Percentiles rank a stretch among this genome's conserved stretches.
phyloP scores from a whole-genome alignment of 2,797 vertebrate genomes.

The Eidolon dupreanum region DNA sequence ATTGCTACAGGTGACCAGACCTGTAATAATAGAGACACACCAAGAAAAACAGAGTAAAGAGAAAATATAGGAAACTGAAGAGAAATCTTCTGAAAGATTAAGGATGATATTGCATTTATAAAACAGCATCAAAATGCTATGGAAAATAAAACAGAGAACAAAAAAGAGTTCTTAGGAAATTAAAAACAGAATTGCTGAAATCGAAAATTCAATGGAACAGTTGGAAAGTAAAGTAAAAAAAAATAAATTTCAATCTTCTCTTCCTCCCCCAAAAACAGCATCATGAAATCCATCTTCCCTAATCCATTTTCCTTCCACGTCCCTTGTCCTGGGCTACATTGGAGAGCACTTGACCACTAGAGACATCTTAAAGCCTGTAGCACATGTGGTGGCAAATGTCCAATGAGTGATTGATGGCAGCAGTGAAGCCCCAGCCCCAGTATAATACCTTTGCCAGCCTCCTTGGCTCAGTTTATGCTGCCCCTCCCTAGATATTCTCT shows the following conservation, averaged over 20 bases:
- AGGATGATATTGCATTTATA: not conserved
- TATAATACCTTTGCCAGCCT: not conserved
- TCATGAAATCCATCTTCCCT: not conserved
- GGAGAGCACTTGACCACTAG: not conserved
- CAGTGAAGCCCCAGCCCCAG: not conserved
- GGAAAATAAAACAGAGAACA: not conserved
- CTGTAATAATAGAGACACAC: not conserved
- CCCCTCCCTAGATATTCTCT: not conserved
- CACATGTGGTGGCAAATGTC: not conserved
- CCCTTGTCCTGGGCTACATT: not conserved
- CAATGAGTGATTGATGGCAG: not conserved
- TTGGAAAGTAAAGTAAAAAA: not conserved
- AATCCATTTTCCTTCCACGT: not conserved
- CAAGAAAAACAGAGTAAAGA: not conserved
- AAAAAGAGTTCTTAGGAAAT: not conserved
- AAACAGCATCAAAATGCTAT: slow-evolving; percentile 7
- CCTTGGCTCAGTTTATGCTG: not conserved
- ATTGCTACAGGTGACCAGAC: not conserved
- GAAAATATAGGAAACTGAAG: not conserved
- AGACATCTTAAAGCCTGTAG: not conserved
- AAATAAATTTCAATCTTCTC: not conserved
- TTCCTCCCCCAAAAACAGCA: not conserved
- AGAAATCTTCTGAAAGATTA: not conserved
- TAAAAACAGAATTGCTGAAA: slow-evolving; percentile 26
- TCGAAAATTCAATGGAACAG: not conserved